Base-by-base conservation (phyloP, 2,113 vertebrate species). In the Rhagologus leucostigma region DNA sequence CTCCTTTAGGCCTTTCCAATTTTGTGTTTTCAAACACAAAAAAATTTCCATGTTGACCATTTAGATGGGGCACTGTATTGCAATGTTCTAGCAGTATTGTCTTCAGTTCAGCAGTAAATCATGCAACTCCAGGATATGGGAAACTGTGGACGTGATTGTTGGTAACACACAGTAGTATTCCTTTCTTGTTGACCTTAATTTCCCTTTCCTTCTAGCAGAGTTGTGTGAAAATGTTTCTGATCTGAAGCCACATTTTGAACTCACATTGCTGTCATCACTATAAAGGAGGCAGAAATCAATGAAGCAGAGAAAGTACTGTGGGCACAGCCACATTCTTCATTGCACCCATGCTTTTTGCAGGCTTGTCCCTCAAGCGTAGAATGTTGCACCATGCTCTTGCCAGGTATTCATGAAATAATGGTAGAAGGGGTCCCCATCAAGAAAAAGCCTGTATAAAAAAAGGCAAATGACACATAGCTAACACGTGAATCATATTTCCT, bases 231-330 rank as follows among this genome's bases (percentile, higher is more conserved):
- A 89, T 26, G 18, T 74, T 89, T 87, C 73, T 71, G 37, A 67
- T 71, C 56, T 6, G 11, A 76, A 70, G 60, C 32, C 56, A 24
- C 6, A 35, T 91, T 95, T 65, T 95, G 89, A 96, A 89, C 81
- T 95, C 59, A 33, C 8, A 18, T 39, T 95, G 62, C 78, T 96
- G 90, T 95, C 23, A 13, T 91, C 87, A 64, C 79, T 47, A 2
- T n/a, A 55, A 93, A 33, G 80, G 83, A 91, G 89, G 81, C 73
- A 93, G 88, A 82, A 92, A 84, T 20, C 47, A 65, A n/a, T 44
- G 57, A 94, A 96, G 77, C 65, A 83, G 95, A 95, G 95, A 87
- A 95, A 96, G 95, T 93, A 92, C 20, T 39, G 39, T 37, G 67
- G 53, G 24, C 62, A 67, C n/a, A 59, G 73, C 47, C 4, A 3